Conservation (phyloP, 2,888 invertebrate species). For the Rhodophaea formosa region DNA sequence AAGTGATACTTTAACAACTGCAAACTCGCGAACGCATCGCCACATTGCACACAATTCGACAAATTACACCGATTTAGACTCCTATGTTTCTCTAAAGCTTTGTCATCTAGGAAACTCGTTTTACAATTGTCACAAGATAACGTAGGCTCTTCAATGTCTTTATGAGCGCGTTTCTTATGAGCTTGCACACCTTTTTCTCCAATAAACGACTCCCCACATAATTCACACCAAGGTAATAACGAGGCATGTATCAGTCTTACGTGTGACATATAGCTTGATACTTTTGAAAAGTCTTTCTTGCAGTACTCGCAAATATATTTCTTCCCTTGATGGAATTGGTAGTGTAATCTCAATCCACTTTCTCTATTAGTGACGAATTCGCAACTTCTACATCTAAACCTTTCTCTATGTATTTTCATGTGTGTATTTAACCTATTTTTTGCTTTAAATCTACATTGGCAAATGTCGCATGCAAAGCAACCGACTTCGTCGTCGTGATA, state of each 20-base stretch:
- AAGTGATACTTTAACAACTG: conserved; percentile 31
- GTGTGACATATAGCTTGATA: conserved; percentile 1
- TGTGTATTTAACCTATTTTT: conserved; percentile 1
- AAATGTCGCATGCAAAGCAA: not conserved
- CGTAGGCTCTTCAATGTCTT: conserved; percentile 20
- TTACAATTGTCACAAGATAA: conserved; percentile 35
- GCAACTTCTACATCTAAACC: not conserved
- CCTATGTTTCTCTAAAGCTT: conserved; percentile 32
- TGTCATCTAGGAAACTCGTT: conserved; percentile 28
- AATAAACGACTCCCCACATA: conserved; percentile 44
- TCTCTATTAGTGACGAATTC: conserved; percentile 6
- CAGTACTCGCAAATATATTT: conserved; percentile 21
- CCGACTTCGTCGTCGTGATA: not conserved
- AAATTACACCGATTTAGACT: not conserved
- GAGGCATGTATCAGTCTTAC: not conserved
- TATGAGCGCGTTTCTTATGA: conserved; percentile 34
- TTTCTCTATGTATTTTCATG: conserved; percentile 8
- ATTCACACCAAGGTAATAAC: conserved; percentile 31
- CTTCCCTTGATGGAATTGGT: conserved; percentile 16
- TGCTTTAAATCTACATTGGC: not conserved
- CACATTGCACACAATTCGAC: conserved; percentile 34
- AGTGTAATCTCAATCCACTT: conserved; percentile 11
- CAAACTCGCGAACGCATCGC: conserved; percentile 23
- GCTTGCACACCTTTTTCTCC: conserved; percentile 39
- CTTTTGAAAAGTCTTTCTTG: conserved; percentile 16